Percentiles rank a stretch among this genome's conserved stretches.
Conservation (phyloP, 2,888 invertebrate genomes). For the Graphium colonna region DNA sequence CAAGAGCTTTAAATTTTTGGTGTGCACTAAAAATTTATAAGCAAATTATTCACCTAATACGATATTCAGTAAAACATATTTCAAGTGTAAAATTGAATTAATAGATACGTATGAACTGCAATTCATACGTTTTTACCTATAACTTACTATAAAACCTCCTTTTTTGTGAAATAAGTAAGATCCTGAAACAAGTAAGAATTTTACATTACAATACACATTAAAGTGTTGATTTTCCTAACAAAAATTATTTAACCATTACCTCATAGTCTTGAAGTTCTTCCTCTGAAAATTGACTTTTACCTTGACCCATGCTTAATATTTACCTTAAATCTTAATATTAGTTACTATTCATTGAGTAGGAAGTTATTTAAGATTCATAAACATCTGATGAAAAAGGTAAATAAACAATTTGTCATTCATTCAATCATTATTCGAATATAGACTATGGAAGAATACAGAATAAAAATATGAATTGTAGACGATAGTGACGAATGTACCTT, state of each 20-base stretch:
- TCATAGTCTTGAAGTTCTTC: slow-evolving; percentile 95
- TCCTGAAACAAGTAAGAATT: slow-evolving; percentile 81
- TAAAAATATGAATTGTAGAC: too few species aligned
- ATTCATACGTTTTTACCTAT: background rate
- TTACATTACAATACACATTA: background rate
- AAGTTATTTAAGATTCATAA: background rate
- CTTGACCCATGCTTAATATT: slow-evolving; percentile 85
- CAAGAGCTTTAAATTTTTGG: slow-evolving; percentile 92
- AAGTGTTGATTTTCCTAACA: background rate
- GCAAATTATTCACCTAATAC: background rate
- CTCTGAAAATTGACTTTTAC: slow-evolving; percentile 91
- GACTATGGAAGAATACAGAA: too few species aligned
- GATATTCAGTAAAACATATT: background rate
- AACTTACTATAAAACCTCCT: slow-evolving; percentile 94
- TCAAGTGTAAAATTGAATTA: background rate
- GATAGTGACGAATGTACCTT: too few species aligned
- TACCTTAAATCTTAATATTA: background rate
- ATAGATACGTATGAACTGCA: background rate
- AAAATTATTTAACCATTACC: slow-evolving; percentile 64
- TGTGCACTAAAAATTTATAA: slow-evolving; percentile 84
- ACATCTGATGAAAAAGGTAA: background rate
- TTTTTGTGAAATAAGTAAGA: slow-evolving; percentile 95
- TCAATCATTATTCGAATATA: too few species aligned
- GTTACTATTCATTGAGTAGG: background rate
- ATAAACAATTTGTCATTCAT: background rate